Conservation (phyloP, 2,888 invertebrate species). For the Tricholauxania praeusta region DNA sequence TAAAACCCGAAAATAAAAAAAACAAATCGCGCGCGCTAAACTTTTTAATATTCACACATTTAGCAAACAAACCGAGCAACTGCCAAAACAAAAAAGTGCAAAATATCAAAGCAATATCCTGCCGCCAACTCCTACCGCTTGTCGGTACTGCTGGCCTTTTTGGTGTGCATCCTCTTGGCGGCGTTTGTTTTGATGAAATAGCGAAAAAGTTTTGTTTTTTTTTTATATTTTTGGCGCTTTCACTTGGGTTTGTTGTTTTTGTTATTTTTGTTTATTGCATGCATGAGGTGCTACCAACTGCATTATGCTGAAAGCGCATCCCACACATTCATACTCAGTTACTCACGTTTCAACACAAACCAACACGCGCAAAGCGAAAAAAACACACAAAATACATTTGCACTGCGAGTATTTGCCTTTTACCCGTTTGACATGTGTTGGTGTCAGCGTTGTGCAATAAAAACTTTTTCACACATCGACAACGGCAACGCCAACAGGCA, state of each 20-base stretch:
- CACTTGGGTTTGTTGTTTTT: slow-evolving; percentile 2
- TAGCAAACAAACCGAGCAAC: not conserved
- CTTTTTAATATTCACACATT: slow-evolving; percentile 36
- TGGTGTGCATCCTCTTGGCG: not conserved
- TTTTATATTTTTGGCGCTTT: slow-evolving; percentile 18
- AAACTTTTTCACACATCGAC: slow-evolving; percentile 34
- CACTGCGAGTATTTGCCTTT: not conserved
- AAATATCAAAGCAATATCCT: slow-evolving; percentile 26
- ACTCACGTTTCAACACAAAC: not conserved
- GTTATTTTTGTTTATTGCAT: slow-evolving; percentile 13
- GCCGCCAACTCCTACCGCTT: not conserved
- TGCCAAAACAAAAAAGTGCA: slow-evolving; percentile 2
- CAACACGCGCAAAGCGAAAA: not conserved
- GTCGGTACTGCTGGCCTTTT: no score
- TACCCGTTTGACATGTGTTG: slow-evolving; percentile 29
- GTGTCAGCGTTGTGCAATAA: slow-evolving; percentile 31
- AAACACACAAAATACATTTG: no score
- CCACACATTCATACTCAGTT: not conserved
- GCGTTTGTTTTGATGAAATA: slow-evolving; percentile 24
- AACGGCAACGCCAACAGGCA: not conserved
- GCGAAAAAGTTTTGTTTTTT: slow-evolving; percentile 1
- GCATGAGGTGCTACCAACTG: slow-evolving; percentile 16
- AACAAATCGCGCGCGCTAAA: not conserved
- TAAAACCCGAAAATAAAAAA: not conserved
- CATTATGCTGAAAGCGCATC: not conserved